Evolutionary conservation across 2,797 vertebrate genomes (phyloP).

Genomic region (Antennarius maculatus): DNA sequence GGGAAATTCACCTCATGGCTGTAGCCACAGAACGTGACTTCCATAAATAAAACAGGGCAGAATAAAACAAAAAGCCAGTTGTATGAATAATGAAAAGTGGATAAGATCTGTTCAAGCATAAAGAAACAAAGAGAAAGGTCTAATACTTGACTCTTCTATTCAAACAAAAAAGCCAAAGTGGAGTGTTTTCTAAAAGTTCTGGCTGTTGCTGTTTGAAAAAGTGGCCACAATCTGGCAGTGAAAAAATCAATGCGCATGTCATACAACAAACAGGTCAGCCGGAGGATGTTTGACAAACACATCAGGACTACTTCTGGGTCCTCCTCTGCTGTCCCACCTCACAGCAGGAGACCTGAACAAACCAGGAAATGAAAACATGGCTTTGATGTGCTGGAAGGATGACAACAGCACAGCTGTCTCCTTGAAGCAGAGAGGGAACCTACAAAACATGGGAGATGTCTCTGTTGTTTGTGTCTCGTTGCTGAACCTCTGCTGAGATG

Average conservation of each 20-base stretch:
- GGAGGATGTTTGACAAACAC: slow-evolving; percentile 46
- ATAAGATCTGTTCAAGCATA: slow-evolving; percentile 58
- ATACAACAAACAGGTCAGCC: slow-evolving; percentile 26
- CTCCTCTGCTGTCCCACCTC: slow-evolving; percentile 26
- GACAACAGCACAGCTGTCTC: slow-evolving; percentile 71
- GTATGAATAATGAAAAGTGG: slow-evolving; percentile 76
- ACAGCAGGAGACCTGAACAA: slow-evolving; percentile 44
- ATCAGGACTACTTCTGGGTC: slow-evolving; percentile 21
- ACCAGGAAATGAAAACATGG: slow-evolving; percentile 55
- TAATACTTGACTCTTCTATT: not conserved
- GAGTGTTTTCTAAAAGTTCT: slow-evolving; percentile 1
- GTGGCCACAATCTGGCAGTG: slow-evolving; percentile 7
- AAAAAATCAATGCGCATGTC: slow-evolving; percentile 25
- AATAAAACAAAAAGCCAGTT: slow-evolving; percentile 67
- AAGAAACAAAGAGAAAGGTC: slow-evolving; percentile 25
- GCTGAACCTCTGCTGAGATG: slow-evolving; percentile 71
- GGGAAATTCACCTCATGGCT: slow-evolving; percentile 40
- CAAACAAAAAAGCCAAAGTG: slow-evolving; percentile 8
- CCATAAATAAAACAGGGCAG: slow-evolving; percentile 71
- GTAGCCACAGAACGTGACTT: slow-evolving; percentile 54
- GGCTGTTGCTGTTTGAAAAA: slow-evolving; percentile 9
- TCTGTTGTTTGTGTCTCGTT: slow-evolving; percentile 70
- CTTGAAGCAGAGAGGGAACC: slow-evolving; percentile 39
- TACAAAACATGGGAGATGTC: slow-evolving; percentile 52
- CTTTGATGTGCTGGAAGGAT: slow-evolving; percentile 69